Evolutionary conservation across 2,888 invertebrate species (phyloP).

Genomic region (Arrhopalites spinosus): DNA sequence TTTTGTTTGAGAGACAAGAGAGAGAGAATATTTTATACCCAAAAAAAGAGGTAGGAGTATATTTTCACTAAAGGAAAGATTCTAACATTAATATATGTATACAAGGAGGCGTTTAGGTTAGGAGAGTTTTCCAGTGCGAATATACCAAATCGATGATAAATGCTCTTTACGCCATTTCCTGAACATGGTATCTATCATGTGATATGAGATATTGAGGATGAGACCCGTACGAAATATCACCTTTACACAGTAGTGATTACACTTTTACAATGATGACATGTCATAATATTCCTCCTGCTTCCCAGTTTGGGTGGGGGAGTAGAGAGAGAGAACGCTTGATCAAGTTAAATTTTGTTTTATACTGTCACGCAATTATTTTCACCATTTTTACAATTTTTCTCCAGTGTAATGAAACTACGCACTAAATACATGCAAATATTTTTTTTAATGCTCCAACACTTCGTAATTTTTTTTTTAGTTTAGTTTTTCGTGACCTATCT

Average conservation of each 20-base stretch:
- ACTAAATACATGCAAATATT: background rate
- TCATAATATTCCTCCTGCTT: background rate
- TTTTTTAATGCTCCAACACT: background rate
- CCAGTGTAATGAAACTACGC: too few species aligned
- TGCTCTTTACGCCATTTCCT: constrained; percentile 14
- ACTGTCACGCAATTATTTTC: constrained; percentile 20
- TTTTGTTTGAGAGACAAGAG: too few species aligned
- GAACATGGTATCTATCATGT: constrained; percentile 1
- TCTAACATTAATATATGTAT: too few species aligned
- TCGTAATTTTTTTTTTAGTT: background rate
- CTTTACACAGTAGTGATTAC: background rate
- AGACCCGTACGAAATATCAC: constrained; percentile 16
- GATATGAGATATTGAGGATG: background rate
- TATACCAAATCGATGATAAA: constrained; percentile 14
- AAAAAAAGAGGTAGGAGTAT: too few species aligned
- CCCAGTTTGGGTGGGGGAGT: constrained; percentile 2
- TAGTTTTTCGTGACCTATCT: too few species aligned
- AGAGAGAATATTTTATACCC: too few species aligned
- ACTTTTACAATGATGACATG: constrained; percentile 20
- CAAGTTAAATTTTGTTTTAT: background rate
- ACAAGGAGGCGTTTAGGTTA: background rate
- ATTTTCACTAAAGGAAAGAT: too few species aligned
- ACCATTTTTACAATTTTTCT: too few species aligned
- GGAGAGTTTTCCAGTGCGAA: background rate
- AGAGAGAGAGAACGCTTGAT: background rate